A percentile compares a stretch with the other conserved stretches of the same genome.
Conservation (phyloP, 2,113 vertebrate genomes). For the Chionodraco myersi region DNA sequence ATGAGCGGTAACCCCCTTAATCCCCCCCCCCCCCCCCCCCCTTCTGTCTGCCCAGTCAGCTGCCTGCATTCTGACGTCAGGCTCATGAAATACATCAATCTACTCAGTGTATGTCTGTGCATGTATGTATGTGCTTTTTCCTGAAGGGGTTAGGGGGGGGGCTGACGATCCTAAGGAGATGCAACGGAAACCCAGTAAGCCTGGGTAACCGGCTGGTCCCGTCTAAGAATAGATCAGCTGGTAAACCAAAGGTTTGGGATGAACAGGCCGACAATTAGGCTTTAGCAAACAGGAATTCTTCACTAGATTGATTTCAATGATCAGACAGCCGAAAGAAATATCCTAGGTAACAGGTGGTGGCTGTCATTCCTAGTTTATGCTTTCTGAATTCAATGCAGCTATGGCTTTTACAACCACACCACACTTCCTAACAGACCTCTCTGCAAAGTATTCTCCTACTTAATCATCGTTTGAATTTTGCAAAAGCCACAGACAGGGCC, state of each 20-base stretch:
- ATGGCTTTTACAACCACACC: conserved; percentile 27
- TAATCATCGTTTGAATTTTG: conserved; percentile 60
- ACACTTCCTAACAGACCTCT: background rate
- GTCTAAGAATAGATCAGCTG: conserved; percentile 55
- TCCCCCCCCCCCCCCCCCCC: conserved; percentile 23
- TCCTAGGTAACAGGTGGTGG: conserved; percentile 4
- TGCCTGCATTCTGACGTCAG: conserved; percentile 58
- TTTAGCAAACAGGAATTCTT: conserved; percentile 4
- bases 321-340: background rate
- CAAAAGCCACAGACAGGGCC: conserved; percentile 31
- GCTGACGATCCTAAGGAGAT: conserved; percentile 11
- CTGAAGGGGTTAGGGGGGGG: background rate
- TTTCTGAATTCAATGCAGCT: conserved; percentile 6
- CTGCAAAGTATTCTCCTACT: background rate
- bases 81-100: conserved; percentile 61
- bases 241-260: conserved; percentile 21
- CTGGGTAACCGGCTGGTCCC: conserved; percentile 28
- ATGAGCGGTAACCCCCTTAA: conserved; percentile 46
- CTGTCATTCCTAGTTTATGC: background rate
- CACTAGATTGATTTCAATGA: background rate
- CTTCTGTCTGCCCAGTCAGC: conserved; percentile 56
- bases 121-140: background rate
- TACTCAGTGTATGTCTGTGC: conserved; percentile 12
- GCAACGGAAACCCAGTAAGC: conserved; percentile 59
- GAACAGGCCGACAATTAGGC: background rate